A percentile compares a stretch with the other conserved stretches of the same genome.
phyloP scores from a whole-genome alignment of 1,140 invertebrate genomes.

The Drosophila mauritiana region DNA sequence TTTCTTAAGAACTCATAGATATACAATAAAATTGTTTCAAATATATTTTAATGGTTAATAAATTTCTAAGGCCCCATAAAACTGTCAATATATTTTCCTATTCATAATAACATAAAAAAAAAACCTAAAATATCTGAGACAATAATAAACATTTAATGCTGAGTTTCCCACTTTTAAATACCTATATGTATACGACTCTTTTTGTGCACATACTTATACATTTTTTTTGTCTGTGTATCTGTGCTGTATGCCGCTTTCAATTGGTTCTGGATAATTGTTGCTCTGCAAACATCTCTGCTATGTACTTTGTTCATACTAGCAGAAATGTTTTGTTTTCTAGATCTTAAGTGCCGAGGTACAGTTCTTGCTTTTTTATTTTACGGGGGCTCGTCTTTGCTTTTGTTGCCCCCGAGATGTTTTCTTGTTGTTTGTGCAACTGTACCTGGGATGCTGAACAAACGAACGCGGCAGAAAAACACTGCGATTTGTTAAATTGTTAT shows the following conservation, averaged over 20 bases:
- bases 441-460: slow-evolving; percentile 51
- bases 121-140: not conserved
- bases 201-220: not conserved
- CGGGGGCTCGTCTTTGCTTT: slow-evolving; percentile 59
- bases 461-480: slow-evolving; percentile 29
- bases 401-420: slow-evolving; percentile 15
- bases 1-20: too few relatives aligned
- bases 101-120: not conserved
- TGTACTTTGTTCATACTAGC: not conserved
- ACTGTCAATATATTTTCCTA: too few relatives aligned
- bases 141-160: not conserved
- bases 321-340: slow-evolving; percentile 1
- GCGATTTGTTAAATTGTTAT: slow-evolving; percentile 69
- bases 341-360: slow-evolving; percentile 8
- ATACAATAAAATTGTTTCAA: too few relatives aligned
- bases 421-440: slow-evolving; percentile 66
- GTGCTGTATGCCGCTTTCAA: not conserved
- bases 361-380: slow-evolving; percentile 2
- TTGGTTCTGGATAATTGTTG: slow-evolving; percentile 7
- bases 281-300: not conserved
- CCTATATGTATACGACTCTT: not conserved
- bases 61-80: too few relatives aligned
- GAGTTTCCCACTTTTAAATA: not conserved
- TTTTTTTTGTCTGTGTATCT: slow-evolving; percentile 2
- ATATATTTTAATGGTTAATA: too few relatives aligned